phyloP scores from a whole-genome alignment of 2,113 vertebrate genomes.

The Urocitellus parryii region DNA sequence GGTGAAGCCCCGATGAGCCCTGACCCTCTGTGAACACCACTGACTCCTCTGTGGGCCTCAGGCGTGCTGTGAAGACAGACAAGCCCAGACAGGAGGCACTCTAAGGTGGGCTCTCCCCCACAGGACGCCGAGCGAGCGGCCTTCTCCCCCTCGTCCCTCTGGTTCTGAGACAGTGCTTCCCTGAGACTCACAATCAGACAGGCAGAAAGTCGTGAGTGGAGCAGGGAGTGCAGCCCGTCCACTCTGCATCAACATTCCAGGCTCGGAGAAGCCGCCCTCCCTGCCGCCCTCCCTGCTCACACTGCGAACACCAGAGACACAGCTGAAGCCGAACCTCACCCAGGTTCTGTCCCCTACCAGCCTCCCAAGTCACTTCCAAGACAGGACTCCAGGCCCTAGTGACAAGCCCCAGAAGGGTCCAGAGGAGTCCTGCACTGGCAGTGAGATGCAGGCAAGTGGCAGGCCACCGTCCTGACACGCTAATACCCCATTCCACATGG shows the following conservation, averaged over 20 bases:
- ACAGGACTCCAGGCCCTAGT: neutral
- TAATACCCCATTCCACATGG: neutral
- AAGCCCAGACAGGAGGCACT: too few species aligned
- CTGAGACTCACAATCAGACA: neutral
- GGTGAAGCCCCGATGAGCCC: neutral
- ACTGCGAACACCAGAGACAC: neutral
- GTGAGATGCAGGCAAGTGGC: neutral
- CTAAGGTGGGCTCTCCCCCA: neutral
- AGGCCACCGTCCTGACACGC: neutral
- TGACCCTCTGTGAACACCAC: neutral
- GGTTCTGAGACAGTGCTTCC: neutral
- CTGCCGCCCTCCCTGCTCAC: too few species aligned
- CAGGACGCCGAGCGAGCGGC: neutral
- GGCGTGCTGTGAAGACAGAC: neutral
- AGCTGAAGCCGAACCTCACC: neutral
- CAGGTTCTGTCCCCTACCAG: neutral
- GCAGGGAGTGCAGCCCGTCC: neutral
- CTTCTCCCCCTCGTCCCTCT: too few species aligned
- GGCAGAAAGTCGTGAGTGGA: neutral
- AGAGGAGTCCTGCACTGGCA: neutral
- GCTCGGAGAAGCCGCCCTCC: too few species aligned
- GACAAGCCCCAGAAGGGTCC: neutral
- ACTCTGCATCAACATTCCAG: accelerated
- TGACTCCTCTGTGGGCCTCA: neutral
- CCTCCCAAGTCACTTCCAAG: too few species aligned